phyloP scores from a whole-genome alignment of 2,797 vertebrate species.

The Cuniculus paca region DNA sequence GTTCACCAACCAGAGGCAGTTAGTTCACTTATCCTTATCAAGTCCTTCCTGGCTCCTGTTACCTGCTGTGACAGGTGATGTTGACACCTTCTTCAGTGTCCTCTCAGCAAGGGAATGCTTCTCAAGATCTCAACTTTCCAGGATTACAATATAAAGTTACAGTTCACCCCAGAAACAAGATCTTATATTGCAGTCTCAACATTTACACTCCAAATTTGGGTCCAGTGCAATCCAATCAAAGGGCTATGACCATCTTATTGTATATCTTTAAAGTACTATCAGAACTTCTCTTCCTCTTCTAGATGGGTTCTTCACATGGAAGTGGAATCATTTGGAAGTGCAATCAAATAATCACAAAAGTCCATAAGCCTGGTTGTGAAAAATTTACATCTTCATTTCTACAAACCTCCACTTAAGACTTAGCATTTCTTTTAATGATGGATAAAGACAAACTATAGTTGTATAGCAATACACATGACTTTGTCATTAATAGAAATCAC shows the following conservation, averaged over 20 bases:
- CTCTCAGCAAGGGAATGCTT: not conserved
- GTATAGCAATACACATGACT: not conserved
- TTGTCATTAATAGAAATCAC: not conserved
- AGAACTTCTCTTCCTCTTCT: not conserved
- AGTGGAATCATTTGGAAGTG: not conserved
- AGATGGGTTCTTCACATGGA: not conserved
- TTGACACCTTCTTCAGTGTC: not conserved
- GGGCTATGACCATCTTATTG: not conserved
- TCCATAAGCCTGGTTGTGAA: not conserved
- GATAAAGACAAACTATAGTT: not conserved
- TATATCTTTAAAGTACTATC: not conserved
- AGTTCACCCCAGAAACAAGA: slow-evolving; percentile 41
- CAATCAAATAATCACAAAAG: not conserved
- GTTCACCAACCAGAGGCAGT: not conserved
- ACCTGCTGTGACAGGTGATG: slow-evolving; percentile 25
- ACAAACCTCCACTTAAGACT: slow-evolving; percentile 15
- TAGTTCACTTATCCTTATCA: slow-evolving; percentile 34
- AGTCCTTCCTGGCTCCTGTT: slow-evolving; percentile 41
- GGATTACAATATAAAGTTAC: slow-evolving; percentile 61
- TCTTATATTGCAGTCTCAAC: slow-evolving; percentile 17
- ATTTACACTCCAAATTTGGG: slow-evolving; percentile 29
- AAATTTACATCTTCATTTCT: slow-evolving; percentile 59
- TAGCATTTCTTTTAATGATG: slow-evolving; percentile 10
- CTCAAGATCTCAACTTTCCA: not conserved
- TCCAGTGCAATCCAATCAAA: slow-evolving; percentile 15